Evolutionary conservation across 2,113 vertebrate species (phyloP), one percentile per base, ranked within the genome.

Genomic region (Halichoeres trimaculatus): DNA sequence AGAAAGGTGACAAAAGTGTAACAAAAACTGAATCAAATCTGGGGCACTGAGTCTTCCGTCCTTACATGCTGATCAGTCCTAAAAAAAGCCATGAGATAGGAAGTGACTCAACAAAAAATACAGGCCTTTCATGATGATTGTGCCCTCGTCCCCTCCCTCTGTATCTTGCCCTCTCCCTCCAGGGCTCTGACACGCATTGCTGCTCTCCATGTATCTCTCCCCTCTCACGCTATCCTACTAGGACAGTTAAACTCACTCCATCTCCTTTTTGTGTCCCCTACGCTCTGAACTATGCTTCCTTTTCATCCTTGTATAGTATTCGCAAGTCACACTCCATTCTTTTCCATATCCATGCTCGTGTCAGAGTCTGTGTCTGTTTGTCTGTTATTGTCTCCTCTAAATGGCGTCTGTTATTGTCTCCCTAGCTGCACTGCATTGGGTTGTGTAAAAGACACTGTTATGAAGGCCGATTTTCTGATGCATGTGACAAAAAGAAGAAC

Each of bases 71-170:
- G 59, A 61, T 36, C 48, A 35, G 19, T 48, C 38, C 45, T 4
- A 10, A 52, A 65, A 71, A 66, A 36, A 41, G 8, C 34, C 20
- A 34, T 17, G 43, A 45, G 78, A 20, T 26, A 74, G 20, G 20
- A 64, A 63, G 65, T 78, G 69, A 81, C 72, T 81, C 36, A 76
- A 81, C 67, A 81, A 45, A 81, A 81, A 81, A 81, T 13, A 41
- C 34, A 59, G 24, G 55, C 61, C 34, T 80, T 61, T 69, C 10
- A 41, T 52, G 19, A 72, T 30, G 35, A 70, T 38, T 20, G 14
- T 35, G 12, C 24, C 58, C 47, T 60, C 52, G 26, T 50, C 40
- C 41, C 52, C 57, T 66, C 53, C 47, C 41, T 53, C 58, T 74
- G 26, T 20, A 58, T 59, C 58, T 70, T 36, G 24, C 51, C 50